Evolutionary conservation across 2,888 invertebrate genomes (phyloP).

Genomic region (Patella caerulea): DNA sequence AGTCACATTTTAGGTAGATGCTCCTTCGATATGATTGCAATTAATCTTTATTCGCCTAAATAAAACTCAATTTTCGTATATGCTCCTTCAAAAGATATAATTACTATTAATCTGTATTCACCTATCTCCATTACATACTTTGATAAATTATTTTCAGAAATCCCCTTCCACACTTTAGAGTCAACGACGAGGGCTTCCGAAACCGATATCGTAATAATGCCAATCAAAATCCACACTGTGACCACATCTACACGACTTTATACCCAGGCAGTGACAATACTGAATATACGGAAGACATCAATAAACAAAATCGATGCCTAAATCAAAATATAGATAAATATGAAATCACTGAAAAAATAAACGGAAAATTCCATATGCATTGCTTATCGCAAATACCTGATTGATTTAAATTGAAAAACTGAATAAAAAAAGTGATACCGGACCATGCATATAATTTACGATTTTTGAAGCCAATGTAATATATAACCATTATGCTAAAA

Average conservation of each 20-base stretch:
- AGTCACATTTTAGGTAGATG: no score
- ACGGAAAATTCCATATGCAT: slow-evolving; percentile 53
- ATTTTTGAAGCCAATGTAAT: no score
- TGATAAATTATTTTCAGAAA: slow-evolving; percentile 19
- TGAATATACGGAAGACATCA: slow-evolving; percentile 55
- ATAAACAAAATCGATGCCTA: slow-evolving; percentile 51
- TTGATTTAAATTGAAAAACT: no score
- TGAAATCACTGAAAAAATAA: slow-evolving; percentile 50
- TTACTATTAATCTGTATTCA: no score
- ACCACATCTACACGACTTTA: slow-evolving; percentile 56
- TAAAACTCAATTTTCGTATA: no score
- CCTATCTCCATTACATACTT: neutral
- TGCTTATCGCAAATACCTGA: slow-evolving; percentile 36
- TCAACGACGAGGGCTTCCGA: slow-evolving; percentile 61
- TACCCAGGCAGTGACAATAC: slow-evolving; percentile 62
- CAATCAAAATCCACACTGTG: slow-evolving; percentile 55
- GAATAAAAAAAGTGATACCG: no score
- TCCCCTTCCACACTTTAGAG: slow-evolving; percentile 52
- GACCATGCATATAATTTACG: no score
- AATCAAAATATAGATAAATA: slow-evolving; percentile 55
- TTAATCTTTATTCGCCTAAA: no score
- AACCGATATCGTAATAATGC: slow-evolving; percentile 59
- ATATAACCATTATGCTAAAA: no score
- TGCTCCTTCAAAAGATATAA: no score
- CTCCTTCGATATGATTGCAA: no score